A percentile compares a stretch with the other conserved stretches of the same genome.
These are phyloP conservation scores for Campopleginae sp. DNA, from an alignment of 2,888 invertebrate genomes.

Conservation along the genomic window DNA sequence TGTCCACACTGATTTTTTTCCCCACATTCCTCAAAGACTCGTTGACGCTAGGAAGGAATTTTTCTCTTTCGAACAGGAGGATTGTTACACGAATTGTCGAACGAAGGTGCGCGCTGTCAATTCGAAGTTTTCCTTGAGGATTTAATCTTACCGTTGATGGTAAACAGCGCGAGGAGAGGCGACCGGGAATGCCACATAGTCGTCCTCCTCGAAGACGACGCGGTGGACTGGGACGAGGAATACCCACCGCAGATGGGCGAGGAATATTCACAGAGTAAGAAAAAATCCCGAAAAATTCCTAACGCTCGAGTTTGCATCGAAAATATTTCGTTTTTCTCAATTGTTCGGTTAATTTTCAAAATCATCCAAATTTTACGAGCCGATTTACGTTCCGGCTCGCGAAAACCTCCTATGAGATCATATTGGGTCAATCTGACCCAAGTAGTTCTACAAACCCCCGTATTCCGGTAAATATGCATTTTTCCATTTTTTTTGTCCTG, in stretches of 20 bases:
- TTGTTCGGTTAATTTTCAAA: neutral
- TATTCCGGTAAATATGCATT: too few relatives aligned
- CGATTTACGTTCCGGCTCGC: too few relatives aligned
- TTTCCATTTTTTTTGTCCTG: neutral
- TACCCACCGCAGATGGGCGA: slow-evolving; percentile 99
- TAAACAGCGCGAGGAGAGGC: slow-evolving; percentile 95
- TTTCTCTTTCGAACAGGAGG: slow-evolving; percentile 87
- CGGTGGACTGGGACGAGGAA: slow-evolving; percentile 99
- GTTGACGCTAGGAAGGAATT: slow-evolving; percentile 57
- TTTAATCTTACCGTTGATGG: slow-evolving; percentile 98
- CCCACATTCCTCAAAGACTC: neutral
- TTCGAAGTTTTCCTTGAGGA: slow-evolving; percentile 98
- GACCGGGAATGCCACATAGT: slow-evolving; percentile 99
- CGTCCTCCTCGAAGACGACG: slow-evolving; percentile 97
- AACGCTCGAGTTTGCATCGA: neutral
- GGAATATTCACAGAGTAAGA: slow-evolving; percentile 97
- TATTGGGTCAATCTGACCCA: too few relatives aligned
- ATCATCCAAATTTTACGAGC: too few relatives aligned
- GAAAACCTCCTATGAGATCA: too few relatives aligned
- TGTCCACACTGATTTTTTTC: neutral
- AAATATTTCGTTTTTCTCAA: neutral
- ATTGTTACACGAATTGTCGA: slow-evolving; percentile 98
- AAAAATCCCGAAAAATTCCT: neutral
- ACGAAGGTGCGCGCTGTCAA: slow-evolving; percentile 99
- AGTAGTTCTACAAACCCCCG: too few relatives aligned